A percentile compares a stretch with the other conserved stretches of the same genome.
phyloP scores from a whole-genome alignment of 2,113 vertebrate genomes.

The Neotoma lepida region DNA sequence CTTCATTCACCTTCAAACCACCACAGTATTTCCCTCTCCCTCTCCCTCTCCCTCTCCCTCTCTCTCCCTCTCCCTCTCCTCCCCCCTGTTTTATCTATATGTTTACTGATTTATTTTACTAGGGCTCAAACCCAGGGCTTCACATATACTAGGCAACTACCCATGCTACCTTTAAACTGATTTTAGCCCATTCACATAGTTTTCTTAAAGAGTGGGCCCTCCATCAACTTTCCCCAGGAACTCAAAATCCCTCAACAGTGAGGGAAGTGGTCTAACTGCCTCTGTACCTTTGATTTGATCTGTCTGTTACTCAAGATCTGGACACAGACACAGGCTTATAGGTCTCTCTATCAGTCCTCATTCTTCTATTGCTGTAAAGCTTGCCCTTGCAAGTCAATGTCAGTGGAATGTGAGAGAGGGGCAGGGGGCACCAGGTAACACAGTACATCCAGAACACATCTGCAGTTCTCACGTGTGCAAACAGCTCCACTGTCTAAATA shows the following conservation, averaged over 20 bases:
- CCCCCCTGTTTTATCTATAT: not conserved
- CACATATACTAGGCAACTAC: not conserved
- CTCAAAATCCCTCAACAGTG: not conserved
- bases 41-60: no score
- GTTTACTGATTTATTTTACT: not conserved
- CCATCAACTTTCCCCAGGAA: not conserved
- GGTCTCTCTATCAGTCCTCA: not conserved
- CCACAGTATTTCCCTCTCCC: not conserved
- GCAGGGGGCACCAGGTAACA: slow-evolving; percentile 72
- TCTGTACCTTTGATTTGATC: not conserved
- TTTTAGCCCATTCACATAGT: not conserved
- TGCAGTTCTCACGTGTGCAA: slow-evolving; percentile 65
- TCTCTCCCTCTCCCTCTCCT: not conserved
- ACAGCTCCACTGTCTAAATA: slow-evolving; percentile 73
- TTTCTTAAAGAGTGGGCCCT: not conserved
- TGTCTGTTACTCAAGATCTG: not conserved
- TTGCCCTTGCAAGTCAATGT: slow-evolving; percentile 42
- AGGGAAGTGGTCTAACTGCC: not conserved
- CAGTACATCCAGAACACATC: slow-evolving; percentile 46
- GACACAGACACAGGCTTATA: slow-evolving; percentile 17
- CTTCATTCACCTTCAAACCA: not conserved
- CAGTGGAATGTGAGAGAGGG: slow-evolving; percentile 45
- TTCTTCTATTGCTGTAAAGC: slow-evolving; percentile 28
- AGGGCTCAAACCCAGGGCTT: not conserved
- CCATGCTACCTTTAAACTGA: no score